Evolutionary conservation across 1,140 invertebrate species (phyloP).

Genomic region (Cydia splendana): DNA sequence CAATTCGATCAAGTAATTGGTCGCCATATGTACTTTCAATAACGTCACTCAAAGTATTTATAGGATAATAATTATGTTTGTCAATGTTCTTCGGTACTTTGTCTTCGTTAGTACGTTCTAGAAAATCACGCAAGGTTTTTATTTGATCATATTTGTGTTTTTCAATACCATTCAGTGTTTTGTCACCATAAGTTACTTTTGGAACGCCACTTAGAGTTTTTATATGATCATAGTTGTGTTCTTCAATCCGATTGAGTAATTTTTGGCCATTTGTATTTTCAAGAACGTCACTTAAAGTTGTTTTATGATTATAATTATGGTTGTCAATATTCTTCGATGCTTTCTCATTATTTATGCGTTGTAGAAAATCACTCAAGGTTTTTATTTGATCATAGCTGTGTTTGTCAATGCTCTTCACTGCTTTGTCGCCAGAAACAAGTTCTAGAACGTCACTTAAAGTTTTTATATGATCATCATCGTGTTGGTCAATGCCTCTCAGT

Average conservation of each 20-base stretch:
- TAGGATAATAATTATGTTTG: background rate
- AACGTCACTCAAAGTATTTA: background rate
- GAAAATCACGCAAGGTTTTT: background rate
- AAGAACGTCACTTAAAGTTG: background rate
- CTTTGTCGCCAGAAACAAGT: background rate
- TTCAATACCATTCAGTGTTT: background rate
- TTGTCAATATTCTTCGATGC: background rate
- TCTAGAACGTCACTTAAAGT: background rate
- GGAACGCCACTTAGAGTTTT: background rate
- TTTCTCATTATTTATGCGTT: background rate
- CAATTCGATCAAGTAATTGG: background rate
- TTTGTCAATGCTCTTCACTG: background rate
- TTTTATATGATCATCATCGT: no score
- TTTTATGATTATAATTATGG: background rate
- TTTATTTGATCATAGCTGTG: background rate
- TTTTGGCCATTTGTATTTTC: background rate
- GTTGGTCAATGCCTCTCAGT: no score
- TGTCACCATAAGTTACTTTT: background rate
- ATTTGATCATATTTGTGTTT: background rate
- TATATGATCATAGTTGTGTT: no score
- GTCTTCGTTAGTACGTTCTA: background rate
- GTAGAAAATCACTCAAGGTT: background rate
- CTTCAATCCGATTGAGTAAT: background rate
- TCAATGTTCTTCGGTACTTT: background rate
- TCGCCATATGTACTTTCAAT: no score